These are phyloP conservation scores for Bombyx mori DNA, from an alignment of 1,140 invertebrate species.

Conservation along the genomic window DNA sequence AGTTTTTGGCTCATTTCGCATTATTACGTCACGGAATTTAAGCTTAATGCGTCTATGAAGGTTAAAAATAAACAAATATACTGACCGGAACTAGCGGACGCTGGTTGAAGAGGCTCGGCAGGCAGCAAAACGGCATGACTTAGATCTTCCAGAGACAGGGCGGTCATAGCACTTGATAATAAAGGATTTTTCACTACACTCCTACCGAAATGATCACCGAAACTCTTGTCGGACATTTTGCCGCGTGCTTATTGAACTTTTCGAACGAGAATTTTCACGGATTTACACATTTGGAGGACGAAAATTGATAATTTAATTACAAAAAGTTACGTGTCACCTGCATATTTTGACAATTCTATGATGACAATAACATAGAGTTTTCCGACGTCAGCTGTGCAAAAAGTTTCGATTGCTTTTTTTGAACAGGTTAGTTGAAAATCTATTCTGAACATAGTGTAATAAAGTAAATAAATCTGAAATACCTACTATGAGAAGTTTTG, in stretches of 20 bases:
- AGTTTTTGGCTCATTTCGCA: conserved; percentile 27
- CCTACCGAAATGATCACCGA: conserved; percentile 49
- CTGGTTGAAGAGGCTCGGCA: conserved; percentile 44
- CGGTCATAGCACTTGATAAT: conserved; percentile 55
- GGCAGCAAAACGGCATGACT: conserved; percentile 64
- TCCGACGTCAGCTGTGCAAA: too few relatives aligned
- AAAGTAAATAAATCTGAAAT: too few relatives aligned
- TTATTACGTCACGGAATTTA: conserved; percentile 34
- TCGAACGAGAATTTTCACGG: conserved; percentile 39
- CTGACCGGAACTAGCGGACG: conserved; percentile 52
- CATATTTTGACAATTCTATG: conserved; percentile 51
- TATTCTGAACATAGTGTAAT: too few relatives aligned
- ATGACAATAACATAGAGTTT: too few relatives aligned
- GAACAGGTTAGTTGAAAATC: too few relatives aligned
- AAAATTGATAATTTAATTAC: conserved; percentile 63
- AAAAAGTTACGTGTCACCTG: conserved; percentile 64
- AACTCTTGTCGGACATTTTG: conserved; percentile 62
- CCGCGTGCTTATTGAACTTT: conserved; percentile 33
- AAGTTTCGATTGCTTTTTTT: too few relatives aligned
- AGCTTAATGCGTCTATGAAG: conserved; percentile 23
- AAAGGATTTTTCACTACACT: conserved; percentile 62
- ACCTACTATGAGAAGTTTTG: too few relatives aligned
- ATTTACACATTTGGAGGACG: conserved; percentile 66
- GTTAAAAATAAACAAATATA: conserved; percentile 51
- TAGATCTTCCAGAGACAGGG: conserved; percentile 62